Percentiles rank a stretch among this genome's conserved stretches.
Evolutionary conservation across 2,113 vertebrate genomes (phyloP).

Genomic region (Brevimyrus niger): DNA sequence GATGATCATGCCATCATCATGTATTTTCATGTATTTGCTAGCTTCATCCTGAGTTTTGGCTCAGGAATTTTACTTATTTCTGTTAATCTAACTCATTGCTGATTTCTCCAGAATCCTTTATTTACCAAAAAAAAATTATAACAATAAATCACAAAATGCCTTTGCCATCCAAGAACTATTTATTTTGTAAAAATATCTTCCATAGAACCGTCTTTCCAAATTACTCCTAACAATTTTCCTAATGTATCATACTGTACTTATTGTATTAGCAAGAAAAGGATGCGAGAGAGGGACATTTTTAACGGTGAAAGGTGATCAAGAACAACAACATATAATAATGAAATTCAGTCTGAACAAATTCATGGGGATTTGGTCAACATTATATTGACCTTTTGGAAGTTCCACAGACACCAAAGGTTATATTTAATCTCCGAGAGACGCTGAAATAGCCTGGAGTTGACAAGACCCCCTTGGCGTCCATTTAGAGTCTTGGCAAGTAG

Average conservation of each 20-base stretch:
- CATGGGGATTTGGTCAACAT: not conserved
- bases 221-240: not conserved
- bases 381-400: not conserved
- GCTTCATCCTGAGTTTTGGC: not conserved
- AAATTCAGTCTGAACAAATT: not conserved
- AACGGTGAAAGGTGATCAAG: not conserved
- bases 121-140: not conserved
- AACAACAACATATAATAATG: not conserved
- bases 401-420: conserved; percentile 13
- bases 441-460: conserved; percentile 26
- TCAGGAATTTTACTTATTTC: not conserved
- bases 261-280: too few relatives aligned
- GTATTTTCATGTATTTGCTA: not conserved
- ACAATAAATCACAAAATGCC: not conserved
- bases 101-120: not conserved
- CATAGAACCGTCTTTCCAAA: not conserved
- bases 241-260: not conserved
- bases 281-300: not conserved
- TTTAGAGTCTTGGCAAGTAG: conserved; percentile 29
- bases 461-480: conserved; percentile 14
- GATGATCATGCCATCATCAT: not conserved
- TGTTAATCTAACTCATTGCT: not conserved
- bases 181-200: not conserved
- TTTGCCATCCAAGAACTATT: not conserved
- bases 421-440: not conserved